phyloP scores from a whole-genome alignment of 2,113 vertebrate species.

The Machaerirhynchus nigripectus region DNA sequence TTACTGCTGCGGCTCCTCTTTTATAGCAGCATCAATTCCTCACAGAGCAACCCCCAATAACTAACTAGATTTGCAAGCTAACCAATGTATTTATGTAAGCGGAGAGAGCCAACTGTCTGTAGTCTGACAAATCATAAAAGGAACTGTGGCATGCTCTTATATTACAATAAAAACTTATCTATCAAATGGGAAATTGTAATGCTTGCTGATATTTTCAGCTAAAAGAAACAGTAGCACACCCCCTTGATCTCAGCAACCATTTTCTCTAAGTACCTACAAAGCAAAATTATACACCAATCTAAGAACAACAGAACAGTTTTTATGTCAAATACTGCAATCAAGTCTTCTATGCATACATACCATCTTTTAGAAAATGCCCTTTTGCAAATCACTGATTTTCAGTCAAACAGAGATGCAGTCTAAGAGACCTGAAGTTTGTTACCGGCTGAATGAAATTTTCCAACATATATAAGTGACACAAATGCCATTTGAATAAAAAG shows the following conservation, averaged over 20 bases:
- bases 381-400: neutral
- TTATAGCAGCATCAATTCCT: slow-evolving; percentile 25
- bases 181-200: neutral
- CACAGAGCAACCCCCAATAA: neutral
- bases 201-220: neutral
- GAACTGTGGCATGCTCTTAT: neutral
- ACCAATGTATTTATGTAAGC: slow-evolving; percentile 3
- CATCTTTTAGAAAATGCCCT: neutral
- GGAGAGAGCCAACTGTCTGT: neutral
- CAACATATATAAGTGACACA: neutral
- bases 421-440: neutral
- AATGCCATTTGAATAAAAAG: neutral
- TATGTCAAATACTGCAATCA: neutral
- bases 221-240: neutral
- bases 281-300: neutral
- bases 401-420: neutral
- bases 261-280: neutral
- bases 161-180: neutral
- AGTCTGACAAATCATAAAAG: slow-evolving; percentile 17
- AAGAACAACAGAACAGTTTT: neutral
- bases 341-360: neutral
- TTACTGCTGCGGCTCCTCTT: slow-evolving; percentile 12
- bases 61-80: slow-evolving; percentile 34
- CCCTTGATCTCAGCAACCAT: neutral
- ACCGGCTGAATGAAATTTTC: neutral